Conservation (phyloP, 1,140 invertebrate genomes). For the Lepidurus apus region DNA sequence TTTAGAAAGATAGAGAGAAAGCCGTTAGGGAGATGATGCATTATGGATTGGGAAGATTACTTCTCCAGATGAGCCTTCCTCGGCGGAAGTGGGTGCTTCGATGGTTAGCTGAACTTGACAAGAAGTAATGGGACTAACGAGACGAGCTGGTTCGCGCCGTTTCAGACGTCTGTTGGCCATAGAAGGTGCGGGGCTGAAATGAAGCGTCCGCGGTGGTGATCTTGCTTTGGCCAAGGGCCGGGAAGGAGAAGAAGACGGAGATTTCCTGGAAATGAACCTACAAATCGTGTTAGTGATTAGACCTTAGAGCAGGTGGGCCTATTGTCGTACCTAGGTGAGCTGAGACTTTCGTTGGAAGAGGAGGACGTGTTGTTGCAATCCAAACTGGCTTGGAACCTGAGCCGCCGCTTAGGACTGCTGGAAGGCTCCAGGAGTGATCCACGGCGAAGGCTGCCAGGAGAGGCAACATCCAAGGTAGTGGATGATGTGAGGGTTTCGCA, state of each 20-base stretch:
- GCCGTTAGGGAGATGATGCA: not conserved
- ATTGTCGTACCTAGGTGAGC: conserved; percentile 33
- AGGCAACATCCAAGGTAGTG: not conserved
- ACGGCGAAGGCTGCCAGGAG: conserved; percentile 24
- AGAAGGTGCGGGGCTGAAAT: not conserved
- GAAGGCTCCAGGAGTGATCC: conserved; percentile 40
- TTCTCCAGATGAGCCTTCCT: not conserved
- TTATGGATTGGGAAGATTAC: not conserved
- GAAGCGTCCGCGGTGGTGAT: not conserved
- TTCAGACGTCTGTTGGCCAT: not conserved
- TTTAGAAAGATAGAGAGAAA: not conserved
- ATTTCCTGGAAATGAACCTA: not conserved
- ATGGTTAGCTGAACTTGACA: conserved; percentile 15
- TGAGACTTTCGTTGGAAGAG: conserved; percentile 42
- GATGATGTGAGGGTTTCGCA: conserved; percentile 25
- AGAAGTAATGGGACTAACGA: not conserved
- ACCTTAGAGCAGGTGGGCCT: not conserved
- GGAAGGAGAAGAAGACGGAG: not conserved
- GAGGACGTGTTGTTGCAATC: conserved; percentile 41
- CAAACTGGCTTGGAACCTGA: conserved; percentile 36
- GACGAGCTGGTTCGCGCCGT: not conserved
- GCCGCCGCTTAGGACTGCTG: conserved; percentile 30
- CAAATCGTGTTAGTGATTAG: not conserved
- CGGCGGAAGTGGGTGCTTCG: not conserved
- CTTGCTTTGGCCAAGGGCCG: not conserved